Evolutionary conservation across 2,797 vertebrate species (phyloP), one percentile per base, ranked within the genome.

Genomic region (Salarias fasciatus): DNA sequence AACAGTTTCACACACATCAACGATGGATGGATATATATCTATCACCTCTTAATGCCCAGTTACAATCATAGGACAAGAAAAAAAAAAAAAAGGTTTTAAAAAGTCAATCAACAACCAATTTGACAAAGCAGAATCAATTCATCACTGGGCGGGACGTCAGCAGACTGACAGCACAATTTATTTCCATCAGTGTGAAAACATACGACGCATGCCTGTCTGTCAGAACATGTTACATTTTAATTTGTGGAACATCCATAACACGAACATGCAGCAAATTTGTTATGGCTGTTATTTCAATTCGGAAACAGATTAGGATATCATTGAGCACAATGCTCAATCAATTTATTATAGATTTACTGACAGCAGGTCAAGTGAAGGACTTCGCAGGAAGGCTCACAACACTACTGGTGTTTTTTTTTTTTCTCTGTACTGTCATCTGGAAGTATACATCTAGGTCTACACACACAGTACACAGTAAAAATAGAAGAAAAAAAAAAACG

Each of bases 91-190:
- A n/a, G n/a, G n/a, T 8, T 53, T 51, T 73, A 1, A 24, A 33
- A 11, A 29, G 59, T 51, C 59, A 60, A 52, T 75, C 51, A 74
- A 53, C 11, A 24, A 18, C 18, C 31, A 24, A 38, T 61, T 36
- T 69, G 54, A 57, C n/a, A 8, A 45, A 59, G 38, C 13, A 43
- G 24, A 76, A 74, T 67, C 47, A 59, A 53, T 71, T 41, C 6
- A 51, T 59, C 35, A 47, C 13, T 57, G 36, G 29, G 36, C 44
- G 31, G 52, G 43, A 46, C n/a, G 30, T 38, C 7, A 0, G n/a
- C 3, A 31, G 45, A 43, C 30, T 45, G 51, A 11, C 38, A 41
- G 7, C 11, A 63, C n/a, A 38, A 37, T 55, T 46, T 8, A 31
- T 60, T 51, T 42, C 13, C 10, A 59, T 51, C 14, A n/a, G 8